Evolutionary conservation across 2,113 vertebrate species (phyloP).

Genomic region (Corythornis vintsioides): DNA sequence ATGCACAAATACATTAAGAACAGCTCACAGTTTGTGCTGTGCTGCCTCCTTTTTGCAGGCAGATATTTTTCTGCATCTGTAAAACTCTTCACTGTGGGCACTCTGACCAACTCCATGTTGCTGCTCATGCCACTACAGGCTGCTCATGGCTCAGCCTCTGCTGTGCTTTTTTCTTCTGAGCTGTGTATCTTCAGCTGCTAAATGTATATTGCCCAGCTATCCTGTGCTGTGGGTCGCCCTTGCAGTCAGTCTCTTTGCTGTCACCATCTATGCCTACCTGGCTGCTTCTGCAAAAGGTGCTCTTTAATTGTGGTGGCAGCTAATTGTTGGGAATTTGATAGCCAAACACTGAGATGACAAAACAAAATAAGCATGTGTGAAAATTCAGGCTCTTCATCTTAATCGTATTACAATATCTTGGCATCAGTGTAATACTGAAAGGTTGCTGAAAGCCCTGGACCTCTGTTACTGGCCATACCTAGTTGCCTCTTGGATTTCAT

Average conservation of each 20-base stretch:
- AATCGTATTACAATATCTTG: background rate
- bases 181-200: background rate
- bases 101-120: background rate
- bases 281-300: background rate
- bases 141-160: background rate
- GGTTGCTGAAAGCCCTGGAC: background rate
- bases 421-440: background rate
- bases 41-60: background rate
- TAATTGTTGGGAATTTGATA: background rate
- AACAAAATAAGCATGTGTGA: background rate
- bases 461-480: background rate
- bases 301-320: background rate
- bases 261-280: background rate
- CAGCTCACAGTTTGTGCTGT: background rate
- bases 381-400: background rate
- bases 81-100: background rate
- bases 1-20: background rate
- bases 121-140: background rate
- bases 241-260: background rate
- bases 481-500: background rate
- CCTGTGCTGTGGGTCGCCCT: background rate
- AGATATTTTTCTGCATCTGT: background rate
- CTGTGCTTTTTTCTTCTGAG: background rate
- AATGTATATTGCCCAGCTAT: background rate
- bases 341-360: background rate